phyloP scores from a whole-genome alignment of 2,888 invertebrate species.

The Drosophila fungiperda region DNA sequence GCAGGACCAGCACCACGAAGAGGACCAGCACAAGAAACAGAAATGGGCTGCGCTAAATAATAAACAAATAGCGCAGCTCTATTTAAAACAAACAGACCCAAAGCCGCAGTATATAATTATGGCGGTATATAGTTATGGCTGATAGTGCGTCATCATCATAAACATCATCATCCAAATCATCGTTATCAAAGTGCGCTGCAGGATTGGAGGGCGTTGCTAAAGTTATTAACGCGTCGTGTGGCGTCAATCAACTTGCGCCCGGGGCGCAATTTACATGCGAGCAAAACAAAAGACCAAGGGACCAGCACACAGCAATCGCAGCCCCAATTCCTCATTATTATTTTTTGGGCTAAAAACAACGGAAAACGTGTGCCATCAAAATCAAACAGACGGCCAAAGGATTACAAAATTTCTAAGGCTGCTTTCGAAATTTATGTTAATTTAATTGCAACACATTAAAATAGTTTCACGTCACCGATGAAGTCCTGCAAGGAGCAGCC shows the following conservation, averaged over 20 bases:
- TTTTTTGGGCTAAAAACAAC: slow-evolving; percentile 68
- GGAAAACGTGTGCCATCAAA: slow-evolving; percentile 59
- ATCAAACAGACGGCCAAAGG: slow-evolving; percentile 56
- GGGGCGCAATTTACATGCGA: slow-evolving; percentile 63
- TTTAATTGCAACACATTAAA: slow-evolving; percentile 81
- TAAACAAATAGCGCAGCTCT: slow-evolving; percentile 67
- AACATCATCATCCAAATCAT: slow-evolving; percentile 26
- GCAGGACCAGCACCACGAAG: slow-evolving; percentile 4
- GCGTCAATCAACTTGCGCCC: slow-evolving; percentile 76
- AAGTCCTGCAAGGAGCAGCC: slow-evolving; percentile 52
- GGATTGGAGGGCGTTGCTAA: slow-evolving; percentile 74
- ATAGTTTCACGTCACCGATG: slow-evolving; percentile 69
- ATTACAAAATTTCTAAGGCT: slow-evolving; percentile 52
- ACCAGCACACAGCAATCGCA: neutral
- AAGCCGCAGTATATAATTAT: slow-evolving; percentile 63
- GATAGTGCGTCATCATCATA: slow-evolving; percentile 73
- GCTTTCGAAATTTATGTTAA: slow-evolving; percentile 71
- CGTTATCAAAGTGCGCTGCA: slow-evolving; percentile 63
- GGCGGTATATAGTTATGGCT: slow-evolving; percentile 45
- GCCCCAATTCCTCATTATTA: neutral
- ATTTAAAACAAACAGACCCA: slow-evolving; percentile 61
- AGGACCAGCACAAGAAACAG: slow-evolving; percentile 5
- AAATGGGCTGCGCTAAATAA: slow-evolving; percentile 57
- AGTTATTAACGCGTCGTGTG: slow-evolving; percentile 79
- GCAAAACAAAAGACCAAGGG: slow-evolving; percentile 36